phyloP scores from a whole-genome alignment of 37 sponge, comb jelly and placozoan species.

The Theonella swinhoei region DNA sequence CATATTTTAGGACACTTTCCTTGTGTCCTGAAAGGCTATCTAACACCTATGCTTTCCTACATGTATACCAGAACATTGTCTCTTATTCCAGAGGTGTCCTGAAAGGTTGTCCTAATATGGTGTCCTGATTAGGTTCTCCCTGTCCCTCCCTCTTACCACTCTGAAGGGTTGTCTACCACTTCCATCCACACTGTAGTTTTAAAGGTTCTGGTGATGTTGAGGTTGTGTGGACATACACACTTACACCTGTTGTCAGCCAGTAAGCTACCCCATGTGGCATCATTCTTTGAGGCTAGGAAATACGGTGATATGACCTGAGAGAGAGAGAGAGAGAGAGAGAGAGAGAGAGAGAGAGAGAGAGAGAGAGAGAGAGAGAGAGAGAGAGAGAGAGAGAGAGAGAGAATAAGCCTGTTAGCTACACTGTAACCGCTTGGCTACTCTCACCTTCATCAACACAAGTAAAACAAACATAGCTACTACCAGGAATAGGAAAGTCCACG shows the following conservation, averaged over 20 bases:
- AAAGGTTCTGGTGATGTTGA: constrained; percentile 24
- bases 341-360: constrained; percentile 50
- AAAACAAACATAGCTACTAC: constrained; percentile 3
- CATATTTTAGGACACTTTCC: neutral
- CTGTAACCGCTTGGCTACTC: too few relatives aligned
- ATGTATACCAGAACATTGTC: too few relatives aligned
- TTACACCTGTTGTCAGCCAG: constrained; percentile 54
- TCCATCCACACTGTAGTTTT: constrained; percentile 60
- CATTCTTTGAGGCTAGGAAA: constrained; percentile 1
- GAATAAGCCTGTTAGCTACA: constrained; percentile 27
- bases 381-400: constrained; percentile 41
- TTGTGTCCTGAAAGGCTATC: too few relatives aligned
- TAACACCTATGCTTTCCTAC: too few relatives aligned
- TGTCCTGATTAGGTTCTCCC: too few relatives aligned
- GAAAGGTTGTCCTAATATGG: too few relatives aligned
- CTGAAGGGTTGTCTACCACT: constrained; percentile 33
- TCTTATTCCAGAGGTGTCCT: too few relatives aligned
- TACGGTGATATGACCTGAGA: constrained; percentile 13
- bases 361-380: constrained; percentile 51
- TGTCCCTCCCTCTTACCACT: too few relatives aligned
- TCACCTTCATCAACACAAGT: constrained; percentile 25
- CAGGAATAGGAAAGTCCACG: neutral
- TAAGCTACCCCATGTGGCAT: neutral
- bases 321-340: constrained; percentile 32
- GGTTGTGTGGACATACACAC: constrained; percentile 76